phyloP scores from a whole-genome alignment of 2,797 vertebrate genomes.

The Pangasius sanitwongsei region DNA sequence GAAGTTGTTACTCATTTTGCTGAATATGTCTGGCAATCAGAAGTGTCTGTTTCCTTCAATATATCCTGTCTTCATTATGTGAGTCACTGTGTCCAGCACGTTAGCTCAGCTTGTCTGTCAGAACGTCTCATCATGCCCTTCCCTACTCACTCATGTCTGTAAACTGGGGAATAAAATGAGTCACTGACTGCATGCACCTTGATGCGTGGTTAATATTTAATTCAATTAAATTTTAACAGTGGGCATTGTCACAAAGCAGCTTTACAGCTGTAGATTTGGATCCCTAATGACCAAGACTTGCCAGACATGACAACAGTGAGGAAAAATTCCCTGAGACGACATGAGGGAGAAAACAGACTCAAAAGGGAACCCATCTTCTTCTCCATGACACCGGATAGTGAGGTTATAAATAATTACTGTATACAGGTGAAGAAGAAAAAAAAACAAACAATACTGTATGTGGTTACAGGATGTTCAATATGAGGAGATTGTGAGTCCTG shows the following conservation, averaged over 20 bases:
- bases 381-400: neutral
- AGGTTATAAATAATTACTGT: neutral
- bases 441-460: neutral
- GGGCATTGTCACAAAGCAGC: neutral
- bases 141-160: neutral
- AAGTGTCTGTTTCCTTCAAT: conserved; percentile 50
- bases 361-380: neutral
- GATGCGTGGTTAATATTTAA: neutral
- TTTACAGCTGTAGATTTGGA: neutral
- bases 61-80: conserved; percentile 27
- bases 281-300: neutral
- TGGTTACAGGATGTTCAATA: neutral
- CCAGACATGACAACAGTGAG: neutral
- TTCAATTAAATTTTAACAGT: neutral
- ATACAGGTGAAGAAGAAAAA: neutral
- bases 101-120: conserved; percentile 36
- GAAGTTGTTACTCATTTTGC: conserved; percentile 40
- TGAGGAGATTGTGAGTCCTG: neutral
- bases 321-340: neutral
- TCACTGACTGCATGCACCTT: conserved; percentile 6
- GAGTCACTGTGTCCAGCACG: conserved; percentile 50
- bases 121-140: neutral
- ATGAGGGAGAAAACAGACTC: neutral
- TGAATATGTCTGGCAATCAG: conserved; percentile 39
- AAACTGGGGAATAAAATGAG: neutral